These are phyloP conservation scores for Aricia agestis DNA, from an alignment of 1,140 invertebrate species.

Conservation along the genomic window DNA sequence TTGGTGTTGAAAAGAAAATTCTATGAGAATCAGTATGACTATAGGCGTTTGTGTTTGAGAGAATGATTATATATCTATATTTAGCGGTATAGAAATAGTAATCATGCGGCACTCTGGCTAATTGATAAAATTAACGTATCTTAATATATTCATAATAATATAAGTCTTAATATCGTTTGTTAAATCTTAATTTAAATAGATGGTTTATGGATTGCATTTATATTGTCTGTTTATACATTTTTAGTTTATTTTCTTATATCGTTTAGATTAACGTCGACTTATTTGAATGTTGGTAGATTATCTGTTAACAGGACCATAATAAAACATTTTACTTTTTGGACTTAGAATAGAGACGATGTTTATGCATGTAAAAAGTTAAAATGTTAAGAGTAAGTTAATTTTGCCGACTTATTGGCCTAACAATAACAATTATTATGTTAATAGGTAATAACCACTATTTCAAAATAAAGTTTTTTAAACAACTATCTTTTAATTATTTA, in stretches of 20 bases:
- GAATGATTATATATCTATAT: constrained; percentile 75
- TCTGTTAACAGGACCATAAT: constrained; percentile 66
- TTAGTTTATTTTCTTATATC: constrained; percentile 71
- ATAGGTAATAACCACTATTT: constrained; percentile 75
- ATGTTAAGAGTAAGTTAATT: constrained; percentile 48
- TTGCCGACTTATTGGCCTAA: constrained; percentile 67
- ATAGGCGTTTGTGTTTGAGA: constrained; percentile 46
- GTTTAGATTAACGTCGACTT: constrained; percentile 54
- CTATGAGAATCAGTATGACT: constrained; percentile 53
- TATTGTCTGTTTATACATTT: constrained; percentile 72
- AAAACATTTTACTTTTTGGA: constrained; percentile 17
- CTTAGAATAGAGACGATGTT: background rate
- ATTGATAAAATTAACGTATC: constrained; percentile 61
- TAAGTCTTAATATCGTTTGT: constrained; percentile 61
- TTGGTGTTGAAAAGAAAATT: constrained; percentile 55
- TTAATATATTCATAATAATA: constrained; percentile 62
- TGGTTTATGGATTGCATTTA: constrained; percentile 73
- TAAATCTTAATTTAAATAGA: constrained; percentile 67
- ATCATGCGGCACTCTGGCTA: constrained; percentile 68
- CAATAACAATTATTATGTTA: constrained; percentile 68
- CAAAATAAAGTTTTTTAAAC: constrained; percentile 74
- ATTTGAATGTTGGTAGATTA: constrained; percentile 70
- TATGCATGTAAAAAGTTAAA: constrained; percentile 68
- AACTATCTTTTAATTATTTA: constrained; percentile 37
- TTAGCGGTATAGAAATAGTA: constrained; percentile 74